A percentile compares a stretch with the other conserved stretches of the same genome.
These are phyloP conservation scores for Campylorhamphus procurvoides DNA, from an alignment of 2,113 vertebrate genomes.

Conservation along the genomic window DNA sequence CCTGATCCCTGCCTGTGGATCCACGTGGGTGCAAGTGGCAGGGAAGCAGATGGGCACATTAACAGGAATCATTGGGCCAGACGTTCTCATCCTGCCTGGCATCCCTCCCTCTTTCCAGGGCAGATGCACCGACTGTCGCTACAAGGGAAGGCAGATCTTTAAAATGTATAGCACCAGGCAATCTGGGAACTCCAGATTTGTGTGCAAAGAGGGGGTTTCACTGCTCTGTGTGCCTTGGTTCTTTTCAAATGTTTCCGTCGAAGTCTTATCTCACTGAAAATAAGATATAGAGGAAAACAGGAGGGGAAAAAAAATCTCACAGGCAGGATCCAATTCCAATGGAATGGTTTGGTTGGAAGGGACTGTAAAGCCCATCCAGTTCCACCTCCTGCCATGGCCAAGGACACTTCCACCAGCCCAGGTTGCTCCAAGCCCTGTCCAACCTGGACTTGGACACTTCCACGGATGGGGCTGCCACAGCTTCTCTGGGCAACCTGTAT, in stretches of 20 bases:
- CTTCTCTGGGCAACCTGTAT: neutral
- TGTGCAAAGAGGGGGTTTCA: neutral
- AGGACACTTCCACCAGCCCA: neutral
- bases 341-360: neutral
- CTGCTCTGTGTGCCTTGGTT: neutral
- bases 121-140: constrained; percentile 27
- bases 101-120: neutral
- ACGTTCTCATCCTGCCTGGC: neutral
- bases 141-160: neutral
- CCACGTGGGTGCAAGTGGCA: neutral
- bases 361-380: neutral
- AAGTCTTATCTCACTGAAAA: neutral
- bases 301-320: neutral
- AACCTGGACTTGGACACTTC: neutral
- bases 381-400: neutral
- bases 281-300: neutral
- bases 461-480: neutral
- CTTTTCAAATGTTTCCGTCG: neutral
- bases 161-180: neutral
- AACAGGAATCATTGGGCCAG: neutral
- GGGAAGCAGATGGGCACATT: constrained; percentile 22
- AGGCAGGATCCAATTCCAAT: neutral
- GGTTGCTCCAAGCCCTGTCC: accelerated
- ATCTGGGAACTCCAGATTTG: neutral
- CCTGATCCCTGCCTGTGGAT: neutral